Evolutionary conservation across 2,797 vertebrate genomes (phyloP), one percentile per base, ranked within the genome.

Genomic region (Ficedula albicollis): DNA sequence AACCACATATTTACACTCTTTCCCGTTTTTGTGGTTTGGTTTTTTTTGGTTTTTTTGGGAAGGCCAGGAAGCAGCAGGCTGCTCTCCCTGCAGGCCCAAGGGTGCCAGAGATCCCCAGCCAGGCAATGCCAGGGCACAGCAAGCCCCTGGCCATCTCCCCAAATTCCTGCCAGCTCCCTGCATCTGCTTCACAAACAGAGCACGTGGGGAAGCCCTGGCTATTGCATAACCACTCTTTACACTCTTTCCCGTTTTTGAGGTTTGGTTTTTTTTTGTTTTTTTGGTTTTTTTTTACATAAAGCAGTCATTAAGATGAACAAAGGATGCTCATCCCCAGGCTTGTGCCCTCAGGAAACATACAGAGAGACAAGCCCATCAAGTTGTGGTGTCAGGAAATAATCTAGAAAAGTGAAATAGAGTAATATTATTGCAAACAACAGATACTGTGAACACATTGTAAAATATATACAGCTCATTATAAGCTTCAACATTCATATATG

Each of bases 261-360:
- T 15, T 23, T 20, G 4, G 43, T 43, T 13, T 22, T 11, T 10
- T 58, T 11, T n/a, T 10, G 44, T 11, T 12, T 58, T 11, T 38
- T 38, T 11, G 36, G 36, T 10, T 13, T 11, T 36, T 20, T 22
- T 56, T 39, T 1, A 23, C 2, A 38, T 36, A 52, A 87, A 14
- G 13, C 49, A 1, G 1, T 43, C 25, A 18, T 43, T 85, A 15
- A 55, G 68, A 51, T 17, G 39, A 70, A 70, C 0, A 0, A 73
- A 63, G 39, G 70, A 66, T 80, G 56, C 44, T 63, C 29, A 73
- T 27, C 32, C 46, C 21, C 30, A 43, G 25, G 15, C 15, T 59
- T 12, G 19, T n/a, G 32, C 30, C 14, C 11, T 38, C 63, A 52
- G 84, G 6, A 30, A 32, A 62, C 4, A 1, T 0, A 1, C 44